Evolutionary conservation across 1,140 invertebrate species (phyloP).

Genomic region (Procambarus clarkii): DNA sequence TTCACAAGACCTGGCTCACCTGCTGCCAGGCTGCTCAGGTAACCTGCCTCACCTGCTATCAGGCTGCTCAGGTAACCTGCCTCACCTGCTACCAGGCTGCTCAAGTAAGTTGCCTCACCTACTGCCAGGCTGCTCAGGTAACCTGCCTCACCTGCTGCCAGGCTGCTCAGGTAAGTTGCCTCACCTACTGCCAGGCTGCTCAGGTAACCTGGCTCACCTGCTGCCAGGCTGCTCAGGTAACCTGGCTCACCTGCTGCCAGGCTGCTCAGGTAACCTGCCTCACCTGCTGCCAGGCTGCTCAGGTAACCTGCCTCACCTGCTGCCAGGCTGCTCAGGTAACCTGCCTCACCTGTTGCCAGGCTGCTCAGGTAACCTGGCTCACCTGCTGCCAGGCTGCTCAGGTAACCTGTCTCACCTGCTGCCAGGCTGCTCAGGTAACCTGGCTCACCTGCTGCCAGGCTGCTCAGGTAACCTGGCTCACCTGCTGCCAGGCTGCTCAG

Average conservation of each 20-base stretch:
- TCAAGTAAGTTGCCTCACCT: neutral
- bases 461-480: slow-evolving; percentile 75
- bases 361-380: neutral
- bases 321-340: slow-evolving; percentile 70
- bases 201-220: slow-evolving; percentile 74
- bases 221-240: slow-evolving; percentile 70
- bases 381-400: slow-evolving; percentile 80
- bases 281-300: slow-evolving; percentile 80
- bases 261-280: slow-evolving; percentile 22
- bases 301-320: slow-evolving; percentile 74
- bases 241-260: neutral
- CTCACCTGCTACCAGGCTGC: neutral
- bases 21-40: slow-evolving; percentile 81
- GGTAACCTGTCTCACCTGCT: slow-evolving; percentile 79
- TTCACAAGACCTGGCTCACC: slow-evolving; percentile 72
- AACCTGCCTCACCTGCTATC: neutral
- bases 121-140: neutral
- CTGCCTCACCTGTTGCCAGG: neutral
- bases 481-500: neutral
- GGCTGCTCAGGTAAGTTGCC: too few species aligned
- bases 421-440: slow-evolving; percentile 77
- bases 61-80: slow-evolving; percentile 70
- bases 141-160: neutral
- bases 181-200: slow-evolving; percentile 54
- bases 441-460: slow-evolving; percentile 76